Base-by-base conservation (phyloP, 1,140 invertebrate genomes). In the Steinernema feltiae region DNA sequence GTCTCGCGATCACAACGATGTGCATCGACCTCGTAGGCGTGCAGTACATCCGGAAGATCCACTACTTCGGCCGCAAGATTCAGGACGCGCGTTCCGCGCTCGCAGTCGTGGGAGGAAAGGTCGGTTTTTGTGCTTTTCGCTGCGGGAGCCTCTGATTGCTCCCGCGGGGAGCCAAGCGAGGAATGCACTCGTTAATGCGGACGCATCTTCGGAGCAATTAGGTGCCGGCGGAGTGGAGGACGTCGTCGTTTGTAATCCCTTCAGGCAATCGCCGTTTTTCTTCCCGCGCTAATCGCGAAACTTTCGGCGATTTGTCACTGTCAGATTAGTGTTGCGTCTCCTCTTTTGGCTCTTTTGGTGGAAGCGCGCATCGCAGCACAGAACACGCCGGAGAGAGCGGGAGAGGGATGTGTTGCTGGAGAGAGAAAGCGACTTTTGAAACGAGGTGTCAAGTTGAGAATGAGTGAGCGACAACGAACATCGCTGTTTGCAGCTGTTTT, bases 1-100 rank as follows among this genome's bases (percentile, higher is more conserved):
- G 83, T 24, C 71, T 85, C 24, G 85, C 85, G 2, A 85, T 85
- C 32, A 85, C 84, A n/a, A 85, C 84, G 30, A 85, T 85, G 84
- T 85, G 84, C 73, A 85, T 85, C 27, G 84, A 85, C 41, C 72
- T 85, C 15, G 84, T 85, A 21, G 79, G 79, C 32, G 79, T 78
- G 30, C 79, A 77, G 73, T 80, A 84, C 71, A 85, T 84, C 71
- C 70, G 84, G 35, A 86, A 85, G 74, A 86, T 85, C 75, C 84
- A 85, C 72, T 85, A 85, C 48, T 85, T 85, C 69, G 84, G 84
- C 18, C 24, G 84, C 27, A 85, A 86, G 75, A 85, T 85, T 29
- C 85, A 86, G 72, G 85, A 85, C 69, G 84, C 84, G 12, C 71
- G 85, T 3, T 84, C 84, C 1, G 84, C 84, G n/a, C 70, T 85